phyloP scores from a whole-genome alignment of 2,113 vertebrate genomes.

The Misgurnus mizolepis region DNA sequence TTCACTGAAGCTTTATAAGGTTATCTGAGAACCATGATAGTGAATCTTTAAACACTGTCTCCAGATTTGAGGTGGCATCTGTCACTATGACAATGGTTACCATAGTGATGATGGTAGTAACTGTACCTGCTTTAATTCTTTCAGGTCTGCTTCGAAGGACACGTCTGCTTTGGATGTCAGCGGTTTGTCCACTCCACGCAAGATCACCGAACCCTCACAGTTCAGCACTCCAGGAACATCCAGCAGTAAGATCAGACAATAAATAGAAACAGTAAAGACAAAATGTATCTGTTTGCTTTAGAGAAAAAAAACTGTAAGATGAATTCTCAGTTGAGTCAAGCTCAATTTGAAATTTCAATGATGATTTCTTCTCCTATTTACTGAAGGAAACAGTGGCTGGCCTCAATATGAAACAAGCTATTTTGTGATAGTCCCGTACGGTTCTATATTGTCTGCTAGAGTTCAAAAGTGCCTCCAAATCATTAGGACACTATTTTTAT shows the following conservation, averaged over 20 bases:
- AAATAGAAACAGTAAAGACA: background rate
- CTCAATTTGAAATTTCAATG: background rate
- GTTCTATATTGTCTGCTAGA: slow-evolving; percentile 48
- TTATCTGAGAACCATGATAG: background rate
- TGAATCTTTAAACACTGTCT: background rate
- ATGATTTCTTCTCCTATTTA: background rate
- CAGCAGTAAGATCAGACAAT: slow-evolving; percentile 73
- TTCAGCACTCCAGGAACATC: slow-evolving; percentile 79
- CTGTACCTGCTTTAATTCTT: slow-evolving; percentile 6
- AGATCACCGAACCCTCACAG: slow-evolving; percentile 87
- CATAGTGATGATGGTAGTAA: background rate
- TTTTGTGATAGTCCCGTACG: slow-evolving; percentile 5
- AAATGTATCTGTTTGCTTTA: no score
- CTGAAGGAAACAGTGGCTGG: background rate
- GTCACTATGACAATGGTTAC: background rate
- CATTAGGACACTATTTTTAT: slow-evolving; percentile 53
- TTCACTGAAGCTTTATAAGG: background rate
- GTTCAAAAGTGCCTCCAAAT: slow-evolving; percentile 58
- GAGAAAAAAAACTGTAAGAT: no score
- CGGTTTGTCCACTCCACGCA: slow-evolving; percentile 87
- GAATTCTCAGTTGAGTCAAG: background rate
- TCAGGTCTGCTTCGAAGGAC: slow-evolving; percentile 83
- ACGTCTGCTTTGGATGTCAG: slow-evolving; percentile 83
- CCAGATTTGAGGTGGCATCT: background rate
- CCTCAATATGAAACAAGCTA: background rate